Base-by-base conservation (phyloP, 1,140 invertebrate genomes). In the Pseudomyrmex dendroicus region DNA sequence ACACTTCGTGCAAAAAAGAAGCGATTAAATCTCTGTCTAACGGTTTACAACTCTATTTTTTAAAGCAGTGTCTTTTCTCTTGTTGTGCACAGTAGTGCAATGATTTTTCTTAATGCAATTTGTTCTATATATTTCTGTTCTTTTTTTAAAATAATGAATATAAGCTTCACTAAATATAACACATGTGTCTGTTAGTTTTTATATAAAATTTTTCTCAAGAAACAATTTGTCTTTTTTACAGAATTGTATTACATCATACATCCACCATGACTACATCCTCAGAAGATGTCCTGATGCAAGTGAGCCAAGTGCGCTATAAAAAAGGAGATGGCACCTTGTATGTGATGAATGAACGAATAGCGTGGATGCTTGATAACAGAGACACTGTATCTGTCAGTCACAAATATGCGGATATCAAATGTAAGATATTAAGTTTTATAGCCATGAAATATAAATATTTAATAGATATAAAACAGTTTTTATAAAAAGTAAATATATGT, bases 281-380 rank as follows among this genome's bases (percentile, higher is more conserved):
- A 15, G 99, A 99, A 95, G 98, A 99, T 94, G 98, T 99, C 56
- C 94, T 99, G 83, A 95, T 99, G 84, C 98, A 98, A 95, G 96
- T 99, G 83, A 96, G 97, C 77, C 96, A 98, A 95, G 98, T 99
- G 25, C 96, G 98, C 80, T 98, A 98, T 92, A 99, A 99, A 94
- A 99, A 99, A 95, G 97, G 98, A 83, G 98, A 99, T 95, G 99
- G 99, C 8, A 98, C 97, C 7, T 95, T 99, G 35, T 99, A 99
- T 94, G 95, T 99, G 52, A 99, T 99, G 98, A 98, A 98, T 85
- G 97, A 98, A 94, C 95, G 98, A 88, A 95, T 99, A 86, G 98
- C 97, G 54, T 99, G 98, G 98, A 99, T 99, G 97, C 95, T 98
- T 56, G 97, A 98, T 89, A 98, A 99, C 90, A 95, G 96, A 89